Base-by-base conservation (phyloP, 2,113 vertebrate genomes). In the Spheniscus mendiculus region DNA sequence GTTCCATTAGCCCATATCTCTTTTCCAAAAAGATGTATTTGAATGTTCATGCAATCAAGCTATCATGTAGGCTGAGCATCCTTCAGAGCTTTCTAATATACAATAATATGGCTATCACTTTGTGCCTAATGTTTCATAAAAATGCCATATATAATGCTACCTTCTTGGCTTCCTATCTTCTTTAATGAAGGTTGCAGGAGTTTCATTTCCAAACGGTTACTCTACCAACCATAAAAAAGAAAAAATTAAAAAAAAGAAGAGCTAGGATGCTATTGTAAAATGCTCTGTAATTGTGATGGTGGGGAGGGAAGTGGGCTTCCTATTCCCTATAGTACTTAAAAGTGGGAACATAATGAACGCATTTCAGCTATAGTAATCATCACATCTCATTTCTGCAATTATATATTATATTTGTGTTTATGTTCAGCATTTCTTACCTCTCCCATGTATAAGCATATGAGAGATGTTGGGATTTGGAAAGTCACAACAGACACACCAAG, bases 61-160 rank as follows among this genome's bases (percentile, higher is more conserved):
- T 61, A 76, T 85, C 70, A 4, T 14, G 66, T 70, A 93, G 83
- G 70, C 70, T 91, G 66, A 93, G 73, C 91, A 80, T 87, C 71
- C 89, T 83, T 94, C 89, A 80, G 81, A 70, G 87, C 91, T 49
- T 90, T 76, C 76, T 87, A 66, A 52, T 78, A 90, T 49, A 80
- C 87, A 77, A 34, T 65, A 94, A 93, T 58, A 77, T n/a, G 74
- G 22, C 89, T 81, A 83, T 87, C 78, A 18, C 85, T 93, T 83
- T 56, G 47, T 86, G 87, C 65, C 73, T 92, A 63, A 94, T 86
- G 67, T 95, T 94, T 94, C 88, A 96, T 94, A 94, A 95, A 95
- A 96, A 90, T 89, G 72, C 80, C 93, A 83, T 87, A 62, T 49
- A 81, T 78, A 49, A 74, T 58, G 49, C 58, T 66, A 63, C 72